phyloP scores from a whole-genome alignment of 2,797 vertebrate genomes.

The Argya squamiceps region DNA sequence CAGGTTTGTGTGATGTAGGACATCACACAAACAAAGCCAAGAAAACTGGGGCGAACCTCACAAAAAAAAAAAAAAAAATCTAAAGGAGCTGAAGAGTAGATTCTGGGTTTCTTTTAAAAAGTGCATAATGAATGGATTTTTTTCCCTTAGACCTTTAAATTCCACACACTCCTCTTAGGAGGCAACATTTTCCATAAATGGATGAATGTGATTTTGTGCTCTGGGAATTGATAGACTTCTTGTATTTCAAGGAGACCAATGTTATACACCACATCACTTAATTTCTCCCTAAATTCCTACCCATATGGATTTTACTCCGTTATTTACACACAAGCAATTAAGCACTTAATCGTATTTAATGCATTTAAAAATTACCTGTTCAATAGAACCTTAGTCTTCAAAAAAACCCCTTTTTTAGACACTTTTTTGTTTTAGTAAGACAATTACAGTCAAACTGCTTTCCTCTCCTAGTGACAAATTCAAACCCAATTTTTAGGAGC shows the following conservation, averaged over 20 bases:
- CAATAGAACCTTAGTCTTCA: neutral
- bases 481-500: neutral
- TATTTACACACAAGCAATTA: slow-evolving; percentile 25
- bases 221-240: neutral
- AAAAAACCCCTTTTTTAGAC: neutral
- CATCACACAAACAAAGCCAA: neutral
- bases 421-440: neutral
- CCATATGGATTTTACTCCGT: neutral
- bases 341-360: neutral
- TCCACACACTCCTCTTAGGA: neutral
- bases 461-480: neutral
- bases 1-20: too few relatives aligned
- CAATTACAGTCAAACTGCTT: neutral
- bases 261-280: neutral
- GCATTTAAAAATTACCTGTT: neutral
- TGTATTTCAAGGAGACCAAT: neutral
- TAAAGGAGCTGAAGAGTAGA: neutral
- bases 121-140: neutral
- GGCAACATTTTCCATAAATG: neutral
- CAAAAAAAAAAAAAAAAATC: neutral
- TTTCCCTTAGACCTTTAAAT: neutral
- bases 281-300: neutral
- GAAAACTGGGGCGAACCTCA: neutral
- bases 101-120: neutral
- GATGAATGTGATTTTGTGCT: neutral